phyloP scores from a whole-genome alignment of 2,113 vertebrate genomes.

The Heloderma charlesbogerti region DNA sequence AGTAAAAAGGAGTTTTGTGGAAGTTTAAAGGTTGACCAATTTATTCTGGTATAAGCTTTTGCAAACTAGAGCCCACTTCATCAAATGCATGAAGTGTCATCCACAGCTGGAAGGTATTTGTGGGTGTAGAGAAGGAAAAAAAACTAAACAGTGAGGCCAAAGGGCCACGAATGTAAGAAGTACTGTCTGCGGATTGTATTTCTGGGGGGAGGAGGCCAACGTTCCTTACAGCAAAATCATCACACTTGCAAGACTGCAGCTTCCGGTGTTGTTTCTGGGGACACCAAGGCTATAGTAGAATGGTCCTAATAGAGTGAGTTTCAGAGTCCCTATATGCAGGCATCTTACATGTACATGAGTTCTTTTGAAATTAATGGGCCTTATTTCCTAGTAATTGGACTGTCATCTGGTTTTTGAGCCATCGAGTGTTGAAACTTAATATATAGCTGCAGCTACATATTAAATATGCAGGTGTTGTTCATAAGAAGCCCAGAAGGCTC shows the following conservation, averaged over 20 bases:
- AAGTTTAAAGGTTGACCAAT: background rate
- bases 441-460: background rate
- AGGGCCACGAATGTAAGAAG: background rate
- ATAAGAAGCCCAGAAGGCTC: background rate
- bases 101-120: too few relatives aligned
- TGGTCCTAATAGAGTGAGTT: background rate
- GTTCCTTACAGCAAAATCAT: background rate
- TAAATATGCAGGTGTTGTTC: background rate
- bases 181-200: background rate
- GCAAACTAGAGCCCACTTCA: too few relatives aligned
- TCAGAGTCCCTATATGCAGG: too few relatives aligned
- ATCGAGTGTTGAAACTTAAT: background rate
- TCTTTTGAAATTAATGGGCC: background rate
- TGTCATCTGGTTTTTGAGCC: background rate
- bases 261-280: too few relatives aligned
- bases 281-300: background rate
- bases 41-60: background rate
- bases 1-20: too few relatives aligned
- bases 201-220: background rate
- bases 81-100: too few relatives aligned
- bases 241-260: background rate
- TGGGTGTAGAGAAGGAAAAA: too few relatives aligned
- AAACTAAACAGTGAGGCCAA: background rate
- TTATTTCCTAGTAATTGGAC: background rate
- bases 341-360: background rate